Percentiles rank a stretch among this genome's conserved stretches.
Evolutionary conservation across 2,797 vertebrate species (phyloP).

Genomic region (Atherinosoma microstoma): DNA sequence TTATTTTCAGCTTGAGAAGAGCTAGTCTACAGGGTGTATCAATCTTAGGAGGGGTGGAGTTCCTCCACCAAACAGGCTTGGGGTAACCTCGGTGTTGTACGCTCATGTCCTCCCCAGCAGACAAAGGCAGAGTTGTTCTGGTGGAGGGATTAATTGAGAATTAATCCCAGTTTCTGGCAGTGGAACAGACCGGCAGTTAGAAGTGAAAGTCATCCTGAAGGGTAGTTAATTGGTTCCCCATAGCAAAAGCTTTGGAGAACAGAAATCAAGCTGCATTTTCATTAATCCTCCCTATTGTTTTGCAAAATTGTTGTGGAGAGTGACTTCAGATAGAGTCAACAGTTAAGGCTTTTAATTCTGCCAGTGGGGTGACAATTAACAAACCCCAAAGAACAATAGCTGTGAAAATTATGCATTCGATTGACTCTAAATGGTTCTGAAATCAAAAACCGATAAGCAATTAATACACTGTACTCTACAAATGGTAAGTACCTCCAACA

Average conservation of each 20-base stretch:
- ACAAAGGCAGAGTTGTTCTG: constrained; percentile 90
- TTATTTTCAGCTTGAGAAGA: constrained; percentile 88
- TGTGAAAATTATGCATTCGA: constrained; percentile 79
- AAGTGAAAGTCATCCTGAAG: constrained; percentile 91
- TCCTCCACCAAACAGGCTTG: constrained; percentile 78
- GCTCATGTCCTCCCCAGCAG: constrained; percentile 86
- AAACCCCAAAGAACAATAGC: constrained; percentile 83
- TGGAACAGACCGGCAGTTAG: constrained; percentile 86
- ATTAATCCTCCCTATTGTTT: constrained; percentile 88
- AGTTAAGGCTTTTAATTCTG: constrained; percentile 88
- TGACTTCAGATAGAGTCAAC: constrained; percentile 87
- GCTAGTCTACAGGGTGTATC: constrained; percentile 83
- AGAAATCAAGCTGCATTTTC: constrained; percentile 87
- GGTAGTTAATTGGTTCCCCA: constrained; percentile 90
- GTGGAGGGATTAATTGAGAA: constrained; percentile 90
- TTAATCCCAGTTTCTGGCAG: constrained; percentile 90
- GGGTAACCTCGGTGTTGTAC: constrained; percentile 84
- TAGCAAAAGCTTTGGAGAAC: constrained; percentile 85
- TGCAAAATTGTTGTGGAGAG: constrained; percentile 86
- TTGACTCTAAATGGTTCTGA: constrained; percentile 79
- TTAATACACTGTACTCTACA: constrained; percentile 77
- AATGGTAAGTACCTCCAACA: constrained; percentile 71
- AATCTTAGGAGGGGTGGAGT: constrained; percentile 80
- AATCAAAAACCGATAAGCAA: constrained; percentile 85
- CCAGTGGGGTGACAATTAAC: constrained; percentile 84